A percentile compares a stretch with the other conserved stretches of the same genome.
Conservation (phyloP, 2,888 invertebrate species). For the Lepidonotus clava region DNA sequence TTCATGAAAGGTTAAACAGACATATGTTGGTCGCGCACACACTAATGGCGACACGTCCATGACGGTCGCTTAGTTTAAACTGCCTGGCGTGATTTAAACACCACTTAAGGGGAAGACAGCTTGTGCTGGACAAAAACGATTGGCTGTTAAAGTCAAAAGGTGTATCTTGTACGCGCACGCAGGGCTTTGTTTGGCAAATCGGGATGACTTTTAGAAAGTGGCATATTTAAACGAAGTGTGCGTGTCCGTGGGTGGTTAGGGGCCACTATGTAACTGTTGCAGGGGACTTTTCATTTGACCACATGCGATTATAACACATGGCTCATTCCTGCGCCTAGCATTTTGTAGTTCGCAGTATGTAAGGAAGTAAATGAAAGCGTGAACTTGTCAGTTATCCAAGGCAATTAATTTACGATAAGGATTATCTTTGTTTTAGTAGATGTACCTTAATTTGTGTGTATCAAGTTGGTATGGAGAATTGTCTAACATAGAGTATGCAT, state of each 20-base stretch:
- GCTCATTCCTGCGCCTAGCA: too few species aligned
- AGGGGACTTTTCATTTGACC: too few species aligned
- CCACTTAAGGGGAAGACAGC: not conserved
- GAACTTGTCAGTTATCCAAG: too few species aligned
- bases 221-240: conserved; percentile 14
- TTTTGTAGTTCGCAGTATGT: too few species aligned
- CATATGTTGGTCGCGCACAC: not conserved
- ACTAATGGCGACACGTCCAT: not conserved
- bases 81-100: not conserved
- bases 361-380: too few species aligned
- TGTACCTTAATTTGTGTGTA: too few species aligned
- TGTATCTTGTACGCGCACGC: not conserved
- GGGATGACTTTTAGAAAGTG: conserved; percentile 5
- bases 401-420: too few species aligned
- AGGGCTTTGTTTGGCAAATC: not conserved
- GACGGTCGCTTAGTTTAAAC: not conserved
- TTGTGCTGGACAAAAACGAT: not conserved
- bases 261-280: not conserved
- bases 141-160: conserved; percentile 21
- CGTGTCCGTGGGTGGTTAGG: not conserved
- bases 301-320: too few species aligned
- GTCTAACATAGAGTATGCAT: too few species aligned
- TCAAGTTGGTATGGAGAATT: too few species aligned
- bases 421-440: too few species aligned
- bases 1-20: conserved; percentile 45